Evolutionary conservation across 2,888 invertebrate species (phyloP).

Genomic region (Pheosia tremula): DNA sequence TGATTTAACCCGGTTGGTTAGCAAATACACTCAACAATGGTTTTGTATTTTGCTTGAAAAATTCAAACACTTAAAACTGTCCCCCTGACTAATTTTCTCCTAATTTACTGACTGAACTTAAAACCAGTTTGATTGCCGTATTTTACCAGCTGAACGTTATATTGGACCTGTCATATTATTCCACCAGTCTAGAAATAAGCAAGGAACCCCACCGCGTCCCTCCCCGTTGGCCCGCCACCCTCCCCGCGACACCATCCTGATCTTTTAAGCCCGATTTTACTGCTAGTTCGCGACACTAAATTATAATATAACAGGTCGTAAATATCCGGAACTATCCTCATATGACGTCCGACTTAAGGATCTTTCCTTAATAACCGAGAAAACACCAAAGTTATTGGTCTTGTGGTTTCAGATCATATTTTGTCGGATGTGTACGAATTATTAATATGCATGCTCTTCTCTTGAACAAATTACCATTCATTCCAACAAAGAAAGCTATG

Average conservation of each 20-base stretch:
- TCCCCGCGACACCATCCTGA: slow-evolving; percentile 50
- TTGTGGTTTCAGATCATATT: not conserved
- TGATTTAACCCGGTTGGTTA: no score
- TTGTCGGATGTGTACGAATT: not conserved
- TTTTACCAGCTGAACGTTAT: not conserved
- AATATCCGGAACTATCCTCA: slow-evolving; percentile 79
- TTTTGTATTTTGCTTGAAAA: no score
- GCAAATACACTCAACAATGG: no score
- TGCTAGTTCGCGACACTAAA: slow-evolving; percentile 75
- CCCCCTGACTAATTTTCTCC: no score
- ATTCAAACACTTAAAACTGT: no score
- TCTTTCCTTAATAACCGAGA: slow-evolving; percentile 49
- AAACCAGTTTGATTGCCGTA: no score
- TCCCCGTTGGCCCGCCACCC: slow-evolving; percentile 11
- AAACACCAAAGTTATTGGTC: slow-evolving; percentile 6
- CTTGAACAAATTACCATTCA: no score
- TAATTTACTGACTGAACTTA: no score
- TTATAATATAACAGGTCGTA: slow-evolving; percentile 83
- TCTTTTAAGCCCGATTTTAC: slow-evolving; percentile 82
- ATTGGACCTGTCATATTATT: no score
- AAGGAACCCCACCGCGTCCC: not conserved
- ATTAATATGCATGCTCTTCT: no score
- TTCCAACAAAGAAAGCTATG: no score
- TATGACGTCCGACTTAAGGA: slow-evolving; percentile 69
- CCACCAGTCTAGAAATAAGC: not conserved